These are phyloP conservation scores for Eupithecia vulgata DNA, from an alignment of 2,888 invertebrate genomes.

Conservation along the genomic window DNA sequence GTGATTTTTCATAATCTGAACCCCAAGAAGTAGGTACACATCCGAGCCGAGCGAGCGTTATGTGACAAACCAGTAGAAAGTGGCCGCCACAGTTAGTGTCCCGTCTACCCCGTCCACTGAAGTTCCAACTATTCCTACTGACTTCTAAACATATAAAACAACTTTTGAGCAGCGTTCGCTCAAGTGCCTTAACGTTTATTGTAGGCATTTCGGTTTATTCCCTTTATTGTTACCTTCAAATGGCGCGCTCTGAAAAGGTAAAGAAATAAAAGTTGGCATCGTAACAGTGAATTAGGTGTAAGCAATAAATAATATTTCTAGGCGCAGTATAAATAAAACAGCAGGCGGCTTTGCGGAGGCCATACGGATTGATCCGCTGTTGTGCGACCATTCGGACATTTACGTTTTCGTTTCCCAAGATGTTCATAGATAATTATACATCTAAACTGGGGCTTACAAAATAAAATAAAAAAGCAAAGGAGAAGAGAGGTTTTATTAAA, in stretches of 20 bases:
- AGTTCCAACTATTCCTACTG: background rate
- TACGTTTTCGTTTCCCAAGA: background rate
- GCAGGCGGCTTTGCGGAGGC: slow-evolving; percentile 30
- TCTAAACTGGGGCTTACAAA: background rate
- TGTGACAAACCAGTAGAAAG: background rate
- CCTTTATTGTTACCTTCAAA: slow-evolving; percentile 15
- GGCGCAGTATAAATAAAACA: slow-evolving; percentile 31
- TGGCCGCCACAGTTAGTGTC: background rate
- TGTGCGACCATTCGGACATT: background rate
- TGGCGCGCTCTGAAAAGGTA: slow-evolving; percentile 17
- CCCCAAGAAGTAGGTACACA: background rate
- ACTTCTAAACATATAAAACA: slow-evolving; percentile 7
- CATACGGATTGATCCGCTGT: background rate
- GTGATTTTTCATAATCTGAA: background rate
- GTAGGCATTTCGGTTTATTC: slow-evolving; percentile 14
- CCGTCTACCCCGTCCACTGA: background rate
- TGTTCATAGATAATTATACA: background rate
- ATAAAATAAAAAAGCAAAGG: background rate
- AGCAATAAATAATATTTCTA: slow-evolving; percentile 31
- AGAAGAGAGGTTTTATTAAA: background rate
- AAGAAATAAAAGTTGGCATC: slow-evolving; percentile 23
- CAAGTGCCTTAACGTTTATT: slow-evolving; percentile 11
- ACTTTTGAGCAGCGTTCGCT: slow-evolving; percentile 9
- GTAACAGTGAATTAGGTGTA: slow-evolving; percentile 18
- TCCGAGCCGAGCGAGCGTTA: background rate